A percentile compares a stretch with the other conserved stretches of the same genome.
Evolutionary conservation across 1,140 invertebrate species (phyloP).

Genomic region (Lasioglossum albipes): DNA sequence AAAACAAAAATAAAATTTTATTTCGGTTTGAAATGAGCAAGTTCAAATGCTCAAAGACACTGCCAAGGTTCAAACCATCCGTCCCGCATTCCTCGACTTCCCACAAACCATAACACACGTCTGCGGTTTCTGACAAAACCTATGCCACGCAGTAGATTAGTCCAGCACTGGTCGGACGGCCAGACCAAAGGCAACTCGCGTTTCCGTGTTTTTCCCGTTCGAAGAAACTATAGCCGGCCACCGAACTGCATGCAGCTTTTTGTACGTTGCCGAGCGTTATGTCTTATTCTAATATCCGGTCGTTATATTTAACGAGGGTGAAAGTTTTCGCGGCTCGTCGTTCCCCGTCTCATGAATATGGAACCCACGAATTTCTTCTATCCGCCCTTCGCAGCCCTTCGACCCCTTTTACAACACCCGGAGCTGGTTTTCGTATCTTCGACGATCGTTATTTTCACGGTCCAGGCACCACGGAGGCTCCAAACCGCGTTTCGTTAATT

Average conservation of each 20-base stretch:
- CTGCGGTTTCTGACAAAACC: background rate
- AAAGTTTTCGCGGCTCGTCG: conserved; percentile 20
- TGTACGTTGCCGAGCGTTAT: conserved; percentile 4
- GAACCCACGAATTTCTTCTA: conserved; percentile 11
- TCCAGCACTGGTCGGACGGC: background rate
- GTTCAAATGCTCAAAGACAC: no score
- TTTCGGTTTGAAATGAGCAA: no score
- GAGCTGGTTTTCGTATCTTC: no score
- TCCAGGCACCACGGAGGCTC: no score
- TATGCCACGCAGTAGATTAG: background rate
- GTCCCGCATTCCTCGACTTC: no score
- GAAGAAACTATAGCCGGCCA: background rate
- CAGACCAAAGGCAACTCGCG: background rate
- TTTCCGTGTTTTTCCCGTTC: background rate
- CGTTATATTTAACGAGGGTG: conserved; percentile 38
- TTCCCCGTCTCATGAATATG: conserved; percentile 32
- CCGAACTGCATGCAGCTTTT: conserved; percentile 2
- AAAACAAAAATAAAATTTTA: no score
- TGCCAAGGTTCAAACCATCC: no score
- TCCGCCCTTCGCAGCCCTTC: background rate
- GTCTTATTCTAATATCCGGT: conserved; percentile 10
- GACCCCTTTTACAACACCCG: no score
- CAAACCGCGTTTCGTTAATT: no score
- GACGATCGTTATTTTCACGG: conserved; percentile 25
- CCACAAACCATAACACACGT: no score